Base-by-base conservation (phyloP, 2,888 invertebrate genomes). In the Frankliniella fusca region DNA sequence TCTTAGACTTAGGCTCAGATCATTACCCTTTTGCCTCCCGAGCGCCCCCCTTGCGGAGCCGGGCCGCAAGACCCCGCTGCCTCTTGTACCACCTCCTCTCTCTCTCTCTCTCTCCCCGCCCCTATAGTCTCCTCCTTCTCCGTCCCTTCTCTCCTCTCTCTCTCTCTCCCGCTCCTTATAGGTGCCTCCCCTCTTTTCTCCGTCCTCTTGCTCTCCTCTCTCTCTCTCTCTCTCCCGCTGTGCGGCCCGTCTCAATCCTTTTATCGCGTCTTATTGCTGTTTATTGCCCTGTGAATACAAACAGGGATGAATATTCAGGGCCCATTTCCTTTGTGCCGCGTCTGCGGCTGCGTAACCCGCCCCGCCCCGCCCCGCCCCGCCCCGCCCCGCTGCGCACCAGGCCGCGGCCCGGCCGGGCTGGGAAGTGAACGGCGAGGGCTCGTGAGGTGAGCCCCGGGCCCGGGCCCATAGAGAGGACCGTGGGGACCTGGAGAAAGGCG, bases 291-390 rank as follows among this genome's bases (percentile, higher is more conserved):
- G 70, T 76, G 70, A 76, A 76, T 76, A 76, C 70, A 76, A 76
- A 76, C 70, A 76, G 70, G 70, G 70, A 76, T 76, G 70, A 76
- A 76, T 76, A 76, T 76, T 76, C 70, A 76, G 70, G 70, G 27
- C n/a, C 70, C 70, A 27, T 76, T 76, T 3, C 70, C 27, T 23
- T 76, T 76, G 70, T 76, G 70, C 27, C 23, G 9, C 27, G 70
- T 76, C 70, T 76, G 70, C 70, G 70, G 70, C 61, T 61, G 54
- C 54, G 61, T 38, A 38, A 5, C 3, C 38, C 38, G 38, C 38
- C 38, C 3, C 38, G 38, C 38, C 38, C 3, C 38, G 38, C 38
- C 38, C 38, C 38, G 38, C 38, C 38, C 38, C 38, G 38, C 38
- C 38, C 3, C 38, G 38, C 38, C 38, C 38, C 38, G 38, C 38